These are phyloP conservation scores for Crotophaga sulcirostris DNA, from an alignment of 2,113 vertebrate genomes.

Conservation along the genomic window DNA sequence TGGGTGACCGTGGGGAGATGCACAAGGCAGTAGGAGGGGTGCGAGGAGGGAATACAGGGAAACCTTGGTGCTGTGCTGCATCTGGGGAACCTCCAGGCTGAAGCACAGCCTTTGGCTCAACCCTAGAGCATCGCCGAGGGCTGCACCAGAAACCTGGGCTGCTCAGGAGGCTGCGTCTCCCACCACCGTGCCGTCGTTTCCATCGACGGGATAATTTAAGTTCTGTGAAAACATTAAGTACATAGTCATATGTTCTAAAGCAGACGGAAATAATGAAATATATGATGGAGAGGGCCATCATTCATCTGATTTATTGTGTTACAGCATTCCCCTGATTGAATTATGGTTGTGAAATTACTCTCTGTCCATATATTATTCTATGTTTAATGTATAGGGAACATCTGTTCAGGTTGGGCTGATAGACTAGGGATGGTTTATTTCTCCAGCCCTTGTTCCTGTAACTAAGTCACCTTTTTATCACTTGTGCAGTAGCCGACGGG, in stretches of 20 bases:
- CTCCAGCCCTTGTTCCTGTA: neutral
- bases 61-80: neutral
- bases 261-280: neutral
- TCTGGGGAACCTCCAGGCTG: neutral
- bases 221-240: neutral
- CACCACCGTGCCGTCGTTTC: rapidly evolving
- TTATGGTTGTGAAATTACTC: neutral
- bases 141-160: rapidly evolving
- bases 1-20: neutral
- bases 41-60: rapidly evolving
- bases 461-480: neutral
- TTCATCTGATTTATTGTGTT: neutral
- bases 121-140: neutral
- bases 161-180: rapidly evolving
- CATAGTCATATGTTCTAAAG: neutral
- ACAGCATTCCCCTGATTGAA: neutral
- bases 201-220: rapidly evolving
- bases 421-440: neutral
- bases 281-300: neutral
- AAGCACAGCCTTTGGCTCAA: too few relatives aligned
- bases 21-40: rapidly evolving
- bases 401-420: neutral
- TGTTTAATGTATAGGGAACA: neutral
- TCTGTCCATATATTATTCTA: neutral
- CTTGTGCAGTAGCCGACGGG: neutral